phyloP scores from a whole-genome alignment of 2,797 vertebrate genomes.

The Gymnothorax reevesii region DNA sequence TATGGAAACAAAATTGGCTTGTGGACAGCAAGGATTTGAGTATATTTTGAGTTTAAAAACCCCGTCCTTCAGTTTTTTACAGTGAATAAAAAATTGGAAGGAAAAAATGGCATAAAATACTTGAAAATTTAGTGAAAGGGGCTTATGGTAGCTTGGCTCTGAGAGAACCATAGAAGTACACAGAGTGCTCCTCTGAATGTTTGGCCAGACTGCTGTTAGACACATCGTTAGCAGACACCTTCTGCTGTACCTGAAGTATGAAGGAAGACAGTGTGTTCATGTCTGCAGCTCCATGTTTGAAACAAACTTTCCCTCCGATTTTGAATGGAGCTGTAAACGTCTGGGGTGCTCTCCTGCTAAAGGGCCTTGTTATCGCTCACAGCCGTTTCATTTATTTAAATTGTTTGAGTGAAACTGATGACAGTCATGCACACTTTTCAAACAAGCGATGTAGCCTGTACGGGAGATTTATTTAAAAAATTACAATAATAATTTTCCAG shows the following conservation, averaged over 20 bases:
- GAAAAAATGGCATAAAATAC: neutral
- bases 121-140: neutral
- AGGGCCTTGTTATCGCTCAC: constrained; percentile 2
- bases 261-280: neutral
- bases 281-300: neutral
- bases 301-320: neutral
- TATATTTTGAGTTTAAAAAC: neutral
- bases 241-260: neutral
- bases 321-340: neutral
- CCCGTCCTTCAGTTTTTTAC: neutral
- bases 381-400: constrained; percentile 9
- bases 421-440: neutral
- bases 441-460: neutral
- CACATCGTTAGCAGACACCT: neutral
- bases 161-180: neutral
- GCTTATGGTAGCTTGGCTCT: neutral
- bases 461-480: neutral
- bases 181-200: neutral
- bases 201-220: neutral
- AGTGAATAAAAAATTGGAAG: neutral
- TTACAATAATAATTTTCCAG: neutral
- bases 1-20: neutral
- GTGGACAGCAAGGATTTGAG: neutral
- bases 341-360: neutral
- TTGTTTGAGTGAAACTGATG: constrained; percentile 9